Conservation (phyloP, 2,888 invertebrate genomes). For the Furcula furcula region DNA sequence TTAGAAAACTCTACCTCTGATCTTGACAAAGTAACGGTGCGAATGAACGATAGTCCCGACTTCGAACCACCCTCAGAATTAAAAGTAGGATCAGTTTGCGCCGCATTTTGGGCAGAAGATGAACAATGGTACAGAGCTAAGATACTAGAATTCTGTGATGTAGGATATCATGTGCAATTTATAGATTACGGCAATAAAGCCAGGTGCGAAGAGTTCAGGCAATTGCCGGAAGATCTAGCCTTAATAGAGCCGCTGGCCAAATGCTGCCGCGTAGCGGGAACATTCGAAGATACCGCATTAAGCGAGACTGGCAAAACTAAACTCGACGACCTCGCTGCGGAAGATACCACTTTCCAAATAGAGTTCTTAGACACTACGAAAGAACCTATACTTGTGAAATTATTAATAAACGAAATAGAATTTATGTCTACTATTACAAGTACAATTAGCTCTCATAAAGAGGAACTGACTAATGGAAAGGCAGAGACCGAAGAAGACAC, state of each 20-base stretch:
- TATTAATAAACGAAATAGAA: conserved; percentile 79
- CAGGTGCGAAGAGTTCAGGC: conserved; percentile 80
- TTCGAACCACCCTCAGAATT: conserved; percentile 77
- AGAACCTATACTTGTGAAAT: conserved; percentile 81
- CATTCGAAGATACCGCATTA: conserved; percentile 65
- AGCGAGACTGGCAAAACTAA: conserved; percentile 59
- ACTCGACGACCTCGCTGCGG: conserved; percentile 55
- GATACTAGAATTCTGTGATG: conserved; percentile 81
- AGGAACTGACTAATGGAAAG: conserved; percentile 7
- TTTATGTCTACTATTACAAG: conserved; percentile 36
- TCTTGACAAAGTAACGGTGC: conserved; percentile 83
- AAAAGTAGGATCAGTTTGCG: conserved; percentile 83
- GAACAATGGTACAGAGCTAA: conserved; percentile 85
- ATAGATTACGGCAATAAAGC: conserved; percentile 88
- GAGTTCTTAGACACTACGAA: conserved; percentile 82
- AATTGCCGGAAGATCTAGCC: conserved; percentile 82
- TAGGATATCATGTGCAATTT: conserved; percentile 82
- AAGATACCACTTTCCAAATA: conserved; percentile 76
- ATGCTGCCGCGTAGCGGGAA: conserved; percentile 81
- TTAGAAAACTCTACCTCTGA: conserved; percentile 79
- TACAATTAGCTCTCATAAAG: conserved; percentile 2
- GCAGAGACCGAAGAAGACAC: conserved; percentile 10
- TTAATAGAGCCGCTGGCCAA: conserved; percentile 82
- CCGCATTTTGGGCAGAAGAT: conserved; percentile 85
- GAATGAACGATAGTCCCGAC: conserved; percentile 72